phyloP scores from a whole-genome alignment of 2,113 vertebrate genomes.

The Sphyrna mokarran region DNA sequence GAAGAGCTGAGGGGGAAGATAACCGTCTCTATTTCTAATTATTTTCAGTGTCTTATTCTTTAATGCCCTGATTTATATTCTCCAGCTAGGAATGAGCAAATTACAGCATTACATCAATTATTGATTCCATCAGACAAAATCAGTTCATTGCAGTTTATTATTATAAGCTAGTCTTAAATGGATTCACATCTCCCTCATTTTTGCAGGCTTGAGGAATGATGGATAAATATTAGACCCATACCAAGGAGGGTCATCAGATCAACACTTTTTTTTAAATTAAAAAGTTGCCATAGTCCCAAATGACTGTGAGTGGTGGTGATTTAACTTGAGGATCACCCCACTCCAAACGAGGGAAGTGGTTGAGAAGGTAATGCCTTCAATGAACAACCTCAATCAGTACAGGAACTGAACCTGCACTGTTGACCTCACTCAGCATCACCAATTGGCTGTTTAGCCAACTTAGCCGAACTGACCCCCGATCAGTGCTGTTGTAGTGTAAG shows the following conservation, averaged over 20 bases:
- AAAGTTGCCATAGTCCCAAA: no score
- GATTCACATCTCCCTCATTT: neutral
- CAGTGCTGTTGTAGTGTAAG: neutral
- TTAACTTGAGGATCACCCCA: no score
- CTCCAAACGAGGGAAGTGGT: no score
- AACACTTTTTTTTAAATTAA: no score
- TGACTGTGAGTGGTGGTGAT: no score
- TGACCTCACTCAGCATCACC: no score
- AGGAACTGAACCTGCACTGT: no score
- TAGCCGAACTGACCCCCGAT: no score
- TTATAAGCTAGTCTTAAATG: neutral
- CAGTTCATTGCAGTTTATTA: neutral
- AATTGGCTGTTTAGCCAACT: no score
- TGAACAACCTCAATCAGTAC: no score
- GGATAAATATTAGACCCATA: neutral
- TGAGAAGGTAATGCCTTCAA: no score
- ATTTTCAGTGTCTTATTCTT: neutral
- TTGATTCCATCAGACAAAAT: neutral
- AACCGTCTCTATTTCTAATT: neutral
- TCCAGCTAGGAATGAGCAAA: neutral
- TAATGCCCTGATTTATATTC: neutral
- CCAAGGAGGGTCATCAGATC: neutral
- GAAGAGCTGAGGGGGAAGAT: neutral
- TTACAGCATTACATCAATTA: neutral
- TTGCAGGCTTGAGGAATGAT: neutral